These are phyloP conservation scores for Ornithoptera alexandrae DNA, from an alignment of 2,888 invertebrate species.

Conservation along the genomic window DNA sequence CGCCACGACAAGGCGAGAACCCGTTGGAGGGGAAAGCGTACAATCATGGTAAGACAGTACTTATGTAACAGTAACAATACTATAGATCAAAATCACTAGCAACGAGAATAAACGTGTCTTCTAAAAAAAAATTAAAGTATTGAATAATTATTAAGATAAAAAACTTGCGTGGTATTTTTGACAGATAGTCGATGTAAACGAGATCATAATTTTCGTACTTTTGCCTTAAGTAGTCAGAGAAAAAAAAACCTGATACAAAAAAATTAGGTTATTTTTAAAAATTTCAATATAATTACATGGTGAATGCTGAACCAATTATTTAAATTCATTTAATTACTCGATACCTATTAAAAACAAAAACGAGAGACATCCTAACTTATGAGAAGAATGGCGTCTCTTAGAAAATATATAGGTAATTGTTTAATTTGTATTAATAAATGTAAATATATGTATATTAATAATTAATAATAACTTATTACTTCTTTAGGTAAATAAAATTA, in stretches of 20 bases:
- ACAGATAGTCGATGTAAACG: no score
- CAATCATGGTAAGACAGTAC: no score
- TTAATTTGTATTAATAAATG: background rate
- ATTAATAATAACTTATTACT: background rate
- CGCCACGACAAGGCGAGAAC: no score
- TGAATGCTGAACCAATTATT: background rate
- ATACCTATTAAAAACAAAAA: background rate
- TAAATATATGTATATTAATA: background rate
- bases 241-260: background rate
- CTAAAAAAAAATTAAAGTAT: no score
- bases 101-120: no score
- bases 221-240: background rate
- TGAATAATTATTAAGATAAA: no score
- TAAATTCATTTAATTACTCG: background rate
- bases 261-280: background rate
- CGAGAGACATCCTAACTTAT: slow-evolving; percentile 34
- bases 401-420: slow-evolving; percentile 68
- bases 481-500: no score
- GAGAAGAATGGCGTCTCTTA: slow-evolving; percentile 57
- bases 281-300: background rate
- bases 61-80: no score
- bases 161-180: no score
- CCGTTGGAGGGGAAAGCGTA: no score
- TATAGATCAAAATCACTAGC: no score
- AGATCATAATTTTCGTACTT: background rate